A percentile compares a stretch with the other conserved stretches of the same genome.
These are phyloP conservation scores for Drosophila novamexicana DNA, from an alignment of 1,140 invertebrate species.

Conservation along the genomic window DNA sequence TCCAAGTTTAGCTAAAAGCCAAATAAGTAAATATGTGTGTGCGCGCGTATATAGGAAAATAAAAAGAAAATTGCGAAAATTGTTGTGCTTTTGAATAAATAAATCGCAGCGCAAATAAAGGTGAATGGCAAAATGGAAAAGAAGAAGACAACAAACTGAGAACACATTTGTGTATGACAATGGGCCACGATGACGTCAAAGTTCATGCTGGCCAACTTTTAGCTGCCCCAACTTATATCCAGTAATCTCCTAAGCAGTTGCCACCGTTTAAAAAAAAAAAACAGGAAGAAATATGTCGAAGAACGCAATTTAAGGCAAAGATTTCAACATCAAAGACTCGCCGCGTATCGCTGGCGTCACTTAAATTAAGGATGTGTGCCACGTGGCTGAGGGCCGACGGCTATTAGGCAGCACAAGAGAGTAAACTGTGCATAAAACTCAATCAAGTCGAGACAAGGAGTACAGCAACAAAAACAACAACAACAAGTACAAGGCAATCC, in stretches of 20 bases:
- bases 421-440: slow-evolving; percentile 81
- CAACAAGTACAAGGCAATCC: slow-evolving; percentile 30
- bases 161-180: slow-evolving; percentile 22
- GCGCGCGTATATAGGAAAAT: slow-evolving; percentile 5
- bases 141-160: slow-evolving; percentile 15
- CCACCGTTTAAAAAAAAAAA: neutral
- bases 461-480: neutral
- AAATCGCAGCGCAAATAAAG: slow-evolving; percentile 70
- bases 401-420: slow-evolving; percentile 71
- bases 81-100: slow-evolving; percentile 78
- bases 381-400: slow-evolving; percentile 64
- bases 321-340: slow-evolving; percentile 32
- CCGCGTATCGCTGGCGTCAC: slow-evolving; percentile 36
- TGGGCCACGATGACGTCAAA: neutral
- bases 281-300: neutral
- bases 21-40: slow-evolving; percentile 65
- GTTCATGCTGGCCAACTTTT: slow-evolving; percentile 53
- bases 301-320: slow-evolving; percentile 15
- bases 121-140: slow-evolving; percentile 50
- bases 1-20: slow-evolving; percentile 75
- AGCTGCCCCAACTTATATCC: slow-evolving; percentile 14
- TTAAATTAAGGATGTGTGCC: slow-evolving; percentile 74
- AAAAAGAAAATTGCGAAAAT: slow-evolving; percentile 49
- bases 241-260: neutral
- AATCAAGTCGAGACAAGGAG: slow-evolving; percentile 73